A percentile compares a stretch with the other conserved stretches of the same genome.
phyloP scores from a whole-genome alignment of 2,797 vertebrate genomes.

The Melanotaenia trifasciata region DNA sequence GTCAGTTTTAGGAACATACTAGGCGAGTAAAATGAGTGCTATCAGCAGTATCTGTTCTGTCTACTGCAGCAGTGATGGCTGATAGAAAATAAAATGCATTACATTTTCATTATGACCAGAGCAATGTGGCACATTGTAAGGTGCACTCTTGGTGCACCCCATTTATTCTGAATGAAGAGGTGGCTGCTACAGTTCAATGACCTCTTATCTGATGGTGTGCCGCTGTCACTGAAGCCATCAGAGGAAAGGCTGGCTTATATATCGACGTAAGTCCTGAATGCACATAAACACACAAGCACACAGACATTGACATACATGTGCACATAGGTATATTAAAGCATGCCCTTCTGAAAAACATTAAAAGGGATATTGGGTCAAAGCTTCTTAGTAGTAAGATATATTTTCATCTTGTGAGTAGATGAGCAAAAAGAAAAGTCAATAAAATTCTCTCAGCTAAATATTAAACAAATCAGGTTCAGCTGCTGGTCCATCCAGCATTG shows the following conservation, averaged over 20 bases:
- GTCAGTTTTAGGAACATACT: slow-evolving; percentile 67
- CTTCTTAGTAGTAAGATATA: slow-evolving; percentile 72
- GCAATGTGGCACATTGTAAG: slow-evolving; percentile 77
- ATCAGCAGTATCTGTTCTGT: slow-evolving; percentile 69
- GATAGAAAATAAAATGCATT: slow-evolving; percentile 81
- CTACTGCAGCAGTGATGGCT: slow-evolving; percentile 60
- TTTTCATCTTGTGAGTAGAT: slow-evolving; percentile 79
- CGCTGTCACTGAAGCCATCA: slow-evolving; percentile 85
- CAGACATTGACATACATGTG: slow-evolving; percentile 20
- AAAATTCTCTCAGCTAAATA: slow-evolving; percentile 75
- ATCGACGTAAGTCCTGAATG: slow-evolving; percentile 81
- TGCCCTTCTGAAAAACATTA: slow-evolving; percentile 75
- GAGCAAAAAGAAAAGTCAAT: slow-evolving; percentile 78
- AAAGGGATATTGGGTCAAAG: slow-evolving; percentile 77
- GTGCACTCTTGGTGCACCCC: slow-evolving; percentile 84
- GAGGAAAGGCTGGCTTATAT: slow-evolving; percentile 83
- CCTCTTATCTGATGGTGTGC: slow-evolving; percentile 85
- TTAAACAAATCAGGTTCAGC: slow-evolving; percentile 81
- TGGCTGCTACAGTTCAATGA: slow-evolving; percentile 85
- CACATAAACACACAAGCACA: slow-evolving; percentile 64
- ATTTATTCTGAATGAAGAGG: slow-evolving; percentile 87
- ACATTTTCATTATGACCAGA: slow-evolving; percentile 85
- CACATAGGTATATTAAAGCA: slow-evolving; percentile 30
- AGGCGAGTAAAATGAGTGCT: slow-evolving; percentile 66
- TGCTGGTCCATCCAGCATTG: slow-evolving; percentile 59